Evolutionary conservation across 64 coral and sea anemone species (phyloP), one percentile per base, ranked within the genome.

Genomic region (Montipora cactus): DNA sequence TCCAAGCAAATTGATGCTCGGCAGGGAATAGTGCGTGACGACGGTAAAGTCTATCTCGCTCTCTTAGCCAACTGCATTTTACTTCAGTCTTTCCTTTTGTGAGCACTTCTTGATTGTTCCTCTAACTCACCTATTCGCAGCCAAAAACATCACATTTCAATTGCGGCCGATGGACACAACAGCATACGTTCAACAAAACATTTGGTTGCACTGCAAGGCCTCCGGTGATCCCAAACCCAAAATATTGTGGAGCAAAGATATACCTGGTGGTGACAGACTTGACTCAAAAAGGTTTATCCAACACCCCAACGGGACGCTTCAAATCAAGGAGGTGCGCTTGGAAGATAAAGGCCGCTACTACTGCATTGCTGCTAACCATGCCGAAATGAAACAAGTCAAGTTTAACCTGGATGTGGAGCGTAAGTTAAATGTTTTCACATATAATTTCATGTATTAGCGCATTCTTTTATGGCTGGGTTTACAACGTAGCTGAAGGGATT

Each of bases 161-260:
- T 37, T 96, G 44, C 94, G 92, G 21, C 98, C 98, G 9, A 90
- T 96, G 18, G 95, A 99, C 86, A 85, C 92, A 2, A 96, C 98
- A 68, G 95, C 78, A 0, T n/a, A 15, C 4, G 72, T 87, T 16
- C 55, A 91, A 0, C 89, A 75, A 9, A 70, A 90, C 5, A 9
- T 94, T 3, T 92, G 92, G 92, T 21, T 99, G 0, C 92, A 99
- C 16, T 99, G 98, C 49, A 99, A 95, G 53, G 95, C 92, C 5
- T 87, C 98, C 9, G 98, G 95, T 3, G 51, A 71, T 16, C 98
- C 95, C 12, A 92, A 90, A 67, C 98, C 98, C 0, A 96, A 91
- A 48, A 93, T 99, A 12, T 77, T 77, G 44, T 99, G 95, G 95
- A 47, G 80, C 14, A 89, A 16, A 57, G 80, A 92, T 15, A 11